These are phyloP conservation scores for Ectropis crepuscularia DNA, from an alignment of 2,888 invertebrate species.

Conservation along the genomic window DNA sequence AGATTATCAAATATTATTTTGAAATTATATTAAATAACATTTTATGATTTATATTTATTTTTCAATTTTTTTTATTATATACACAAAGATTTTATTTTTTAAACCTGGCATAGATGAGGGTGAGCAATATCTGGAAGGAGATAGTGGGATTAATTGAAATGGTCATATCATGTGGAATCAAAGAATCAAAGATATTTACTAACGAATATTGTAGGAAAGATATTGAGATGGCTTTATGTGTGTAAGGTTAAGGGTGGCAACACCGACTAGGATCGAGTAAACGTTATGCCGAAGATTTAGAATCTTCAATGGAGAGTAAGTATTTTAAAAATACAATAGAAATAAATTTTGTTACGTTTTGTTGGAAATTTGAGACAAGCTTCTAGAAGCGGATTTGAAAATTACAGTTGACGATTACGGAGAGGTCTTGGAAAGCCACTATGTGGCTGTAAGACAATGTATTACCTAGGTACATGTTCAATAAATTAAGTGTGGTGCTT, in stretches of 20 bases:
- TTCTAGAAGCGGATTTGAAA: slow-evolving; percentile 53
- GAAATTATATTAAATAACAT: slow-evolving; percentile 44
- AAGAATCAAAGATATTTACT: slow-evolving; percentile 65
- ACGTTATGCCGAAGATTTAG: slow-evolving; percentile 75
- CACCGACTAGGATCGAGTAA: slow-evolving; percentile 69
- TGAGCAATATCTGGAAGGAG: slow-evolving; percentile 73
- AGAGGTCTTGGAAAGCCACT: slow-evolving; percentile 37
- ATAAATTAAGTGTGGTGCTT: slow-evolving; percentile 78
- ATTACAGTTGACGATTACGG: slow-evolving; percentile 44
- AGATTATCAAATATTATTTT: slow-evolving; percentile 57
- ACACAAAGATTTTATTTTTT: slow-evolving; percentile 24
- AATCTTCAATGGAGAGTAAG: slow-evolving; percentile 75
- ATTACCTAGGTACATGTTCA: slow-evolving; percentile 52
- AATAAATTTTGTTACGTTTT: slow-evolving; percentile 61
- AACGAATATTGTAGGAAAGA: slow-evolving; percentile 66
- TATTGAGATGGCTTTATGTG: slow-evolving; percentile 68
- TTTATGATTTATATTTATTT: slow-evolving; percentile 46
- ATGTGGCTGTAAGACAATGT: slow-evolving; percentile 29
- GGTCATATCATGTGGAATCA: slow-evolving; percentile 82
- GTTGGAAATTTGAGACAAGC: slow-evolving; percentile 61
- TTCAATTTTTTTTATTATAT: slow-evolving; percentile 52
- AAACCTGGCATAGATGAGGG: slow-evolving; percentile 57
- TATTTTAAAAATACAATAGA: slow-evolving; percentile 80
- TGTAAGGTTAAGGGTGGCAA: slow-evolving; percentile 74
- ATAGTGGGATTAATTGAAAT: slow-evolving; percentile 68